phyloP scores from a whole-genome alignment of 2,797 vertebrate species.

The Masticophis lateralis region DNA sequence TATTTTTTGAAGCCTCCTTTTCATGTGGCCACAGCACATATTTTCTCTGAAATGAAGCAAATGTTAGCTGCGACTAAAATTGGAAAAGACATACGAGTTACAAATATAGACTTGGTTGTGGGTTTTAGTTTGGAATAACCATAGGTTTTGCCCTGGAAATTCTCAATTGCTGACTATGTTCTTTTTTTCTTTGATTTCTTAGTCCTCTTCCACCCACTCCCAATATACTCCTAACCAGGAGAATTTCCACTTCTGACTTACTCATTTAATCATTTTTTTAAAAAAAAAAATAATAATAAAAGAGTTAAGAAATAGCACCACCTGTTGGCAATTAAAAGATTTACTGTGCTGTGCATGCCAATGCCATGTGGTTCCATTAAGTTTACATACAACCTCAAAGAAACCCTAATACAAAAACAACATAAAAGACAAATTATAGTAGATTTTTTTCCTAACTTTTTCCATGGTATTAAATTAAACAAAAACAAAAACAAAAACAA shows the following conservation, averaged over 20 bases:
- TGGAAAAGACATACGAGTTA: not conserved
- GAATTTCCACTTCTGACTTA: not conserved
- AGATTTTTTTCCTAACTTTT: not conserved
- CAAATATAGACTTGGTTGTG: not conserved
- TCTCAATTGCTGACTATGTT: not conserved
- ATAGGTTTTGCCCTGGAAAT: not conserved
- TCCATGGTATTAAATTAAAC: constrained; percentile 23
- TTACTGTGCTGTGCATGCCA: not conserved
- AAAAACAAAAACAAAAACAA: not conserved
- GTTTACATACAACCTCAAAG: not conserved
- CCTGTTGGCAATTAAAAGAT: not conserved
- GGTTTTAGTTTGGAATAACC: not conserved
- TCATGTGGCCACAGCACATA: not conserved
- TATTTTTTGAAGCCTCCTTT: not conserved
- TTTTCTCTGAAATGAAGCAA: not conserved
- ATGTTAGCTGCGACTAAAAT: not conserved
- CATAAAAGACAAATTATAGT: not conserved
- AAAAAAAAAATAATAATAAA: too few relatives aligned
- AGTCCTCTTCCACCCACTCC: not conserved
- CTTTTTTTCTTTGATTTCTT: not conserved
- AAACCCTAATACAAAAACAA: not conserved
- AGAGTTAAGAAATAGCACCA: not conserved
- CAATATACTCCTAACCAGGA: not conserved
- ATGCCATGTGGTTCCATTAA: not conserved
- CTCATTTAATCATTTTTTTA: not conserved